Evolutionary conservation across 2,113 vertebrate species (phyloP), one percentile per base, ranked within the genome.

Genomic region (Elgaria multicarinata): DNA sequence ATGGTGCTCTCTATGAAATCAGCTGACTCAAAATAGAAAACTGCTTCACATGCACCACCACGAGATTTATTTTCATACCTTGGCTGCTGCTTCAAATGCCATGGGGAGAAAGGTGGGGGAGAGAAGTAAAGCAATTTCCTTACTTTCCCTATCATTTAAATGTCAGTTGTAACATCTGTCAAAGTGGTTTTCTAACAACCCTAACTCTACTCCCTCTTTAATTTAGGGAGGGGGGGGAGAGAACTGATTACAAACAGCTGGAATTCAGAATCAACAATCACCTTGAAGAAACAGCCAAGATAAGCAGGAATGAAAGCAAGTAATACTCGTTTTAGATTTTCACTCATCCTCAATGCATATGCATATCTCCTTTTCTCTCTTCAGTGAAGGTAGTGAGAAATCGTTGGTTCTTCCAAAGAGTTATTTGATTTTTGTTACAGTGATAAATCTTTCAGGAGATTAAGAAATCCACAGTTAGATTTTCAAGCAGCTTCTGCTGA

Each of bases 361-460:
- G 64, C 64, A 33, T 84, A 76, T 3, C 33, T 55, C 72, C 3
- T 92, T 93, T 93, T 87, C 46, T 88, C 64, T 87, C 81, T 90
- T 42, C 81, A 58, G 39, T 58, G 88, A 67, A 89, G 12, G 53
- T 24, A 76, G 44, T 28, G 13, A 66, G 86, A 50, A 36, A 66
- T 31, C 58, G 24, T 46, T 67, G 42, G 75, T 24, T 31, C 42
- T 66, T 78, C 58, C 50, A 9, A 77, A 36, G 39, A 22, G 22
- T 50, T 46, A n/a, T 50, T 87, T 87, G 50, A 16, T 71, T 90
- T 62, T 83, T 78, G 18, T 91, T 90, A 36, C 44, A 71, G 3
- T 87, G 79, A 31, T 82, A 89, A 75, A 86, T 84, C 46, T 95
- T 93, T 9, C 83, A 91, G 44, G 66, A 86, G 64, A 90, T 87